Base-by-base conservation (phyloP, 2,797 vertebrate genomes). In the Syndactyla subalaris region DNA sequence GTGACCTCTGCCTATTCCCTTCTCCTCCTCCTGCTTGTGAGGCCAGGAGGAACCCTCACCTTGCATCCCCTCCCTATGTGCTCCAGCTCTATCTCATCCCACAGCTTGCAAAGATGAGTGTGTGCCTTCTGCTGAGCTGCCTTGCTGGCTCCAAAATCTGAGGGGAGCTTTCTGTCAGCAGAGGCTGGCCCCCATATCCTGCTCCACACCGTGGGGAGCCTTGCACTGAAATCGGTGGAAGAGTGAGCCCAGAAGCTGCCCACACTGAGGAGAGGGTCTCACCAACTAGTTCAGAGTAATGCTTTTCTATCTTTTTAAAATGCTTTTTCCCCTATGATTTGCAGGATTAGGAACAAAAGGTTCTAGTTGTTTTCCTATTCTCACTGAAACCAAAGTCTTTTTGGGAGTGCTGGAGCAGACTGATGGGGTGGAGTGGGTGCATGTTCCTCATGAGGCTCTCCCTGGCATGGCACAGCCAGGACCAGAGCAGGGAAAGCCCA, bases 401-500 rank as follows among this genome's bases (percentile, higher is more conserved):
- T 20, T 24, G n/a, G 39, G 67, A 59, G 36, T 32, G 61, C 19
- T n/a, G 51, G 51, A 52, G 59, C 34, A 58, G 26, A 41, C 8
- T 2, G 5, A 38, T 0, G 2, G 39, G 51, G 27, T 18, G 58
- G 62, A 39, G 41, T 0, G 3, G 36, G 8, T 36, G 12, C 0
- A 0, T 19, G 36, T 19, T 59, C 41, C 36, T 49, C 32, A 38
- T 1, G 0, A 6, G 2, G 27, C 39, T 68, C 49, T 68, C 4
- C 15, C 3, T 1, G 2, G 49, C 49, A 26, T 4, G 9, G 46
- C 58, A 27, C 1, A 4, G n/a, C 48, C 1, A 1, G 41, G n/a
- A 75, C 14, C 5, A 66, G 51, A 49, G 29, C 39, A 1, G 6
- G 32, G 49, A 52, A 54, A 87, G 27, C 34, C 27, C 57, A 27